Conservation (phyloP, 2,797 vertebrate genomes). For the Orestias chungarensis region DNA sequence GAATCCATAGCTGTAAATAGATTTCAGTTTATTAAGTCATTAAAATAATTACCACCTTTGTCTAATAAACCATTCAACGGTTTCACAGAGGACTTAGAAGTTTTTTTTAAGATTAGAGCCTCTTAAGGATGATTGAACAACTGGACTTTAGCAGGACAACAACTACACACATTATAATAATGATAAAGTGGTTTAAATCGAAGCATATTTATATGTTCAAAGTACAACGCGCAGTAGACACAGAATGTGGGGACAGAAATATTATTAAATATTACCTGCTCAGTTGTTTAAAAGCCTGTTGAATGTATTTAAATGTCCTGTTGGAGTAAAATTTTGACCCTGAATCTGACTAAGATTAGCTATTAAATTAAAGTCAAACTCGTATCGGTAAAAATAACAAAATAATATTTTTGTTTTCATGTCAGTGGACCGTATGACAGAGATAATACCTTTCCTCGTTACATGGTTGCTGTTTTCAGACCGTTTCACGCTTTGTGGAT, state of each 20-base stretch:
- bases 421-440: background rate
- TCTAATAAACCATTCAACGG: no score
- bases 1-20: no score
- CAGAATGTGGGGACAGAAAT: no score
- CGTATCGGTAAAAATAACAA: background rate
- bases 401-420: background rate
- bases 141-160: background rate
- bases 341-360: background rate
- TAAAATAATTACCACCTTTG: background rate
- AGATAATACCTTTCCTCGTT: background rate
- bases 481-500: background rate
- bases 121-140: background rate
- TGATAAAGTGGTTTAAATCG: background rate
- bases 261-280: no score
- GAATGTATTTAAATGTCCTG: background rate
- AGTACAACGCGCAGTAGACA: no score
- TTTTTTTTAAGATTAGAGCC: no score
- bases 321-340: background rate
- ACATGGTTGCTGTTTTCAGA: constrained; percentile 7
- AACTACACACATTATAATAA: no score
- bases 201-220: background rate
- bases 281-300: background rate
- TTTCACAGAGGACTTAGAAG: background rate
- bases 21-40: background rate
- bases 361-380: background rate